Evolutionary conservation across 2,113 vertebrate genomes (phyloP).

Genomic region (Sorex araneus): DNA sequence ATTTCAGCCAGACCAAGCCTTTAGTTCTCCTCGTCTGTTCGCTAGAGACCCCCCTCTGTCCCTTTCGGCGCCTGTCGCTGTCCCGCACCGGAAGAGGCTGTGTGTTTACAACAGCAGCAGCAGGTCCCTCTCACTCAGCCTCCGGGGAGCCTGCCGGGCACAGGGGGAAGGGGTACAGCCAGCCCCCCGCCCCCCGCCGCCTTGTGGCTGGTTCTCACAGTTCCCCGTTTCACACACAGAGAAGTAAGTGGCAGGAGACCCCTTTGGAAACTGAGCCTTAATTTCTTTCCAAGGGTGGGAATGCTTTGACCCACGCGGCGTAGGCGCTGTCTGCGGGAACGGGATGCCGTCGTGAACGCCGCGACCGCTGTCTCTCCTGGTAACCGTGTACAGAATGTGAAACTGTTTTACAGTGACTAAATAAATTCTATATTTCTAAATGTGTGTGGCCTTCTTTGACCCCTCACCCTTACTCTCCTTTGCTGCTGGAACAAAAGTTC

Average conservation of each 20-base stretch:
- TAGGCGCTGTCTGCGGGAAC: constrained; percentile 64
- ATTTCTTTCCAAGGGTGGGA: constrained; percentile 68
- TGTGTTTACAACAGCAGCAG: neutral
- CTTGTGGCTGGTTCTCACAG: constrained; percentile 13
- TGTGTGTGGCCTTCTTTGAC: constrained; percentile 72
- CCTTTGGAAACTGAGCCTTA: constrained; percentile 84
- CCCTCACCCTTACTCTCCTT: neutral
- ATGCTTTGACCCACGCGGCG: constrained; percentile 36
- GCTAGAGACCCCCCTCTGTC: neutral
- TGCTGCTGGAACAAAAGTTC: neutral
- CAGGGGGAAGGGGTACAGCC: neutral
- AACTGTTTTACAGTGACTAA: constrained; percentile 86
- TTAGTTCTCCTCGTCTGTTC: constrained; percentile 15
- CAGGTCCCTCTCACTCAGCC: neutral
- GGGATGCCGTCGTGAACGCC: neutral
- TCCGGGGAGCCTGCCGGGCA: neutral
- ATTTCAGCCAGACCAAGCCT: constrained; percentile 6
- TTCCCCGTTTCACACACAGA: constrained; percentile 41
- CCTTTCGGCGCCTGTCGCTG: constrained; percentile 11
- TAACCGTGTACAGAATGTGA: constrained; percentile 68
- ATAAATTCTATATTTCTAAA: constrained; percentile 92
- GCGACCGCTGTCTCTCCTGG: constrained; percentile 54
- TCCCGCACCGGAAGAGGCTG: constrained; percentile 16
- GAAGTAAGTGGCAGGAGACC: constrained; percentile 60
- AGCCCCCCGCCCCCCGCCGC: neutral